phyloP scores from a whole-genome alignment of 92 coral and sea anemone species.

The Palythoa grandis region DNA sequence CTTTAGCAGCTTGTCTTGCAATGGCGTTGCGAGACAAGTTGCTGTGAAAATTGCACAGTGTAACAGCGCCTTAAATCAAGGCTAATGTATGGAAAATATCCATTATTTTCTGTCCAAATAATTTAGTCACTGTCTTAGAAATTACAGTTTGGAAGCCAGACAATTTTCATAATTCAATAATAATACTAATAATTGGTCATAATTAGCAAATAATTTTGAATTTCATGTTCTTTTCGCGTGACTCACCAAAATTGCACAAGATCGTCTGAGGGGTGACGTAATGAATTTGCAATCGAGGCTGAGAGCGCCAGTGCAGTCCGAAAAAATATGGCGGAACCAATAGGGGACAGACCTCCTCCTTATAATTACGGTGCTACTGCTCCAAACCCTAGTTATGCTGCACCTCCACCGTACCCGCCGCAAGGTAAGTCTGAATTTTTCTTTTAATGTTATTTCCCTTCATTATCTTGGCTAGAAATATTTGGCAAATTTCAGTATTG shows the following conservation, averaged over 20 bases:
- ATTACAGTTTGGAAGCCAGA: no score
- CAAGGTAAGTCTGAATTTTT: constrained; percentile 32
- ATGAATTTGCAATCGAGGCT: neutral
- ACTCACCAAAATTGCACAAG: neutral
- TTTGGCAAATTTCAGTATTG: neutral
- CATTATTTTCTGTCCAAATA: no score
- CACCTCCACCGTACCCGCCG: constrained; percentile 67
- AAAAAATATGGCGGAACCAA: neutral
- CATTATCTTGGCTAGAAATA: neutral
- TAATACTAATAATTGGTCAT: no score
- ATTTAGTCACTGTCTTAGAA: no score
- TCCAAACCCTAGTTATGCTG: neutral
- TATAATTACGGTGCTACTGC: neutral
- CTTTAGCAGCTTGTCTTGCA: no score
- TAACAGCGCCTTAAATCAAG: no score
- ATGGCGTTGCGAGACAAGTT: no score
- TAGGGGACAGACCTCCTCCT: neutral
- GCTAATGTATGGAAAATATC: no score
- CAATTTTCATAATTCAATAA: no score
- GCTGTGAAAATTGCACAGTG: no score
- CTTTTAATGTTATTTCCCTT: neutral
- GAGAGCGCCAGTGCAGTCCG: no score
- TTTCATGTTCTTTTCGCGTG: neutral
- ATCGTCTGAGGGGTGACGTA: neutral
- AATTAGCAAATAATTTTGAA: no score